Base-by-base conservation (phyloP, 2,797 vertebrate genomes). In the Eulemur albifrons region DNA sequence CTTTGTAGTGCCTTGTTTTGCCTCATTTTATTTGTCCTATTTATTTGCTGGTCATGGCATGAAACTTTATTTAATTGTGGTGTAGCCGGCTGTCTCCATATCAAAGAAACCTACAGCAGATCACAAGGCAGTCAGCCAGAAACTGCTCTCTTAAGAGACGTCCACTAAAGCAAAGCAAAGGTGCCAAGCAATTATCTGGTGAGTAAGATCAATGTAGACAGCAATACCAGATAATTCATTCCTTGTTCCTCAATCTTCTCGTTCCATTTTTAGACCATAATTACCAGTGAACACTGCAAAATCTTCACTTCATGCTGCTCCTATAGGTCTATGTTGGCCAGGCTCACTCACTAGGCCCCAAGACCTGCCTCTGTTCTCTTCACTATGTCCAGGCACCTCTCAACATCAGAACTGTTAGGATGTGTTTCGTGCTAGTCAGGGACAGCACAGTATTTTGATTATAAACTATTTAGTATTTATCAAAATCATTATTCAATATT, bases 21-120 rank as follows among this genome's bases (percentile, higher is more conserved):
- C 2, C 32, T 73, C 15, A 3, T 91, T 77, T 90, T 92, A 38
- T 32, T 57, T 7, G 38, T 30, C 54, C 63, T 95, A 9, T 88
- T 95, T 97, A 32, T 82, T 94, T 97, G 97, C 88, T 70, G 65
- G 18, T 88, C 52, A 95, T 94, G 90, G 23, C 77, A 32, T 57
- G 52, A 86, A 90, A 32, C 30, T 54, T 90, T 96, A 81, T 59
- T 90, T 96, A 81, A 93, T 81, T 90, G 43, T 69, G 40, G 2
- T 69, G 2, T 85, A 57, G 25, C n/a, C 92, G 72, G 17, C 13
- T 63, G 65, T 96, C n/a, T 70, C 35, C 59, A 14, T 40, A 82
- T 73, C 65, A 91, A 57, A 95, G 83, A 61, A 20, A 82, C 57
- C 48, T 54, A 87, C 92, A 88, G 65, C 30, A 97, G 52, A 82